Evolutionary conservation across 64 coral and sea anemone species (phyloP), one percentile per base, ranked within the genome.

Genomic region (Orbicella faveolata): DNA sequence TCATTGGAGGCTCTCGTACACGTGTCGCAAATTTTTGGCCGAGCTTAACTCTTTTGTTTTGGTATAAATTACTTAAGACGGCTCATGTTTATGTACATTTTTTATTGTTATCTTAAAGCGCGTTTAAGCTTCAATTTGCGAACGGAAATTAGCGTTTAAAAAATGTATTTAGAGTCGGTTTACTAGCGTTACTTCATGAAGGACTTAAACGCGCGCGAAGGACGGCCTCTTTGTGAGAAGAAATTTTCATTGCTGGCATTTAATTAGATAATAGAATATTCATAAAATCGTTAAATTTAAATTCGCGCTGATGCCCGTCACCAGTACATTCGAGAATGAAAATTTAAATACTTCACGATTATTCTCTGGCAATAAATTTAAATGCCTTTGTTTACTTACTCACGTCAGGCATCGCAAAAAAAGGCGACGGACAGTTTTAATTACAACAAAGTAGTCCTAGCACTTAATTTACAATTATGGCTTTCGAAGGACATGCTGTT

Each of bases 11-110:
- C 13, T 8, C 0, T 5, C 9, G 20, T 30, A 70, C 82, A 85
- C 82, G 41, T 72, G 82, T 85, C 82, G n/a, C n/a, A 14, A 17
- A 26, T n/a, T 66, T 70, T 72, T 73, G 82, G 82, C 82, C n/a
- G 25, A 20, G 11, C 3, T 39, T 85, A 52, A n/a, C 19, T 30
- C 44, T 13, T 65, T 73, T 26, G 35, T 85, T 69, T 85, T 15
- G 67, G 65, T 63, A 36, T 81, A 81, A 81, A 63, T 63, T 62
- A 81, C 20, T 70, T 63, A 36, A 20, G 36, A n/a, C 41, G 65
- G 23, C 23, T 52, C 20, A 25, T 85, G 44, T 66, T 35, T 85
- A 52, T 85, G 41, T 59, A 79, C 77, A 57, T 79, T 55, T 79
- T 25, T 79, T 79, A 79, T 79, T 79, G 9, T 30, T 26, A 34